Conservation (phyloP, 2,113 vertebrate genomes). For the Clinocottus analis region DNA sequence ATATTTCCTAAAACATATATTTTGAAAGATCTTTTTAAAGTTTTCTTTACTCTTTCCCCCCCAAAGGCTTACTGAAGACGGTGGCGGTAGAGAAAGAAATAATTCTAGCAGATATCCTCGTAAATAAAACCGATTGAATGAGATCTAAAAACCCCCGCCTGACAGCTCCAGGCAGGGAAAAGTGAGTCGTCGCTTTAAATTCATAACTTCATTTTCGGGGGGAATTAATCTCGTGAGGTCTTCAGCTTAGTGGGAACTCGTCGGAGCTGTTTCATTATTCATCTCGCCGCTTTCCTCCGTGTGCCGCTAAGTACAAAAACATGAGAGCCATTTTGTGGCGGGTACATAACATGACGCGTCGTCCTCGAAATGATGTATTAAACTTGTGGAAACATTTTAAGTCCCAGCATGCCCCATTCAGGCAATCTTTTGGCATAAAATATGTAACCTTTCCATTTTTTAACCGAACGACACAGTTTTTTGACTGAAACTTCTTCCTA, state of each 20-base stretch:
- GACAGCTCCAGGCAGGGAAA: background rate
- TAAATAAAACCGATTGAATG: background rate
- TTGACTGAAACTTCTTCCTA: too few relatives aligned
- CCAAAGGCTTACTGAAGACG: background rate
- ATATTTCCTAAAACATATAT: background rate
- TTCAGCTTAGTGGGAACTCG: background rate
- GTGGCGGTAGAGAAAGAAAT: background rate
- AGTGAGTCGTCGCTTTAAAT: background rate
- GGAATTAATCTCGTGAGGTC: background rate
- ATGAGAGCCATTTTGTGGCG: background rate
- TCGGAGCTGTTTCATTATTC: constrained; percentile 13
- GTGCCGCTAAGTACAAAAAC: background rate
- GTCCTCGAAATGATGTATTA: too few relatives aligned
- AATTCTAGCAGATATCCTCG: background rate
- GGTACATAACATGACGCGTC: background rate
- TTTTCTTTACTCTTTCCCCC: background rate
- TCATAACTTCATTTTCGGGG: background rate
- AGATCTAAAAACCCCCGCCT: background rate
- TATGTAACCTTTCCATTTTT: too few relatives aligned
- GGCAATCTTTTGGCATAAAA: too few relatives aligned
- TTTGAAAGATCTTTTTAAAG: too few relatives aligned
- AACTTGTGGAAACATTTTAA: too few relatives aligned
- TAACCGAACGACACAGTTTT: too few relatives aligned
- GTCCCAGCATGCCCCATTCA: too few relatives aligned
- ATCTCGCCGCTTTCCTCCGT: background rate